Percentiles rank a stretch among this genome's conserved stretches.
Conservation (phyloP, 2,888 invertebrate species). For the Tuberolachnus salignus region DNA sequence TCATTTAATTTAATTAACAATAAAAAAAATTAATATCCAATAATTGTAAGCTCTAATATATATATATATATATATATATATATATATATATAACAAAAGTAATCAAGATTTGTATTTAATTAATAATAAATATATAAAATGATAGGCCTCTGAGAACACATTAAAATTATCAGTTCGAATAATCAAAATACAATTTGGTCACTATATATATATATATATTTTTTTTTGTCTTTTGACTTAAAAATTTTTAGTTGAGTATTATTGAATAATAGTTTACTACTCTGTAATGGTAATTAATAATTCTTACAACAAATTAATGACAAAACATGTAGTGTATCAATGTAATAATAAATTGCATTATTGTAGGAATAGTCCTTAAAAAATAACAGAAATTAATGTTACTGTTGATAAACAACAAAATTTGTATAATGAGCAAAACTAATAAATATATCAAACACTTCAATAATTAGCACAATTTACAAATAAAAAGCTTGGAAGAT, state of each 20-base stretch:
- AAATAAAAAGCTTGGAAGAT: conserved; percentile 21
- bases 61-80: too few species aligned
- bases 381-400: conserved; percentile 1
- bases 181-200: conserved; percentile 40
- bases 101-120: conserved; percentile 16
- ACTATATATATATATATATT: conserved; percentile 17
- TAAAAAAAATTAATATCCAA: conserved; percentile 33
- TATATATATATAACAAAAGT: conserved; percentile 47
- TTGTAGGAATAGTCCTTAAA: conserved; percentile 27
- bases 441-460: conserved; percentile 31
- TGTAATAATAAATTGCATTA: background rate
- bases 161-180: conserved; percentile 51
- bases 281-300: conserved; percentile 5
- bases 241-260: background rate
- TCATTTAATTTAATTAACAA: conserved; percentile 26
- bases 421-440: conserved; percentile 43
- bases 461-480: conserved; percentile 18
- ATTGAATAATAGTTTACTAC: background rate
- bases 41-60: conserved; percentile 28
- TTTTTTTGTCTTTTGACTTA: conserved; percentile 10
- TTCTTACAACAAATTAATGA: conserved; percentile 4
- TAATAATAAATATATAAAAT: conserved; percentile 45
- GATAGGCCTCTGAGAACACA: conserved; percentile 50
- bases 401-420: conserved; percentile 18
- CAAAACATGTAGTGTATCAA: conserved; percentile 9